A percentile compares a stretch with the other conserved stretches of the same genome.
Conservation (phyloP, 2,797 vertebrate species). For the Lagorchestes hirsutus region DNA sequence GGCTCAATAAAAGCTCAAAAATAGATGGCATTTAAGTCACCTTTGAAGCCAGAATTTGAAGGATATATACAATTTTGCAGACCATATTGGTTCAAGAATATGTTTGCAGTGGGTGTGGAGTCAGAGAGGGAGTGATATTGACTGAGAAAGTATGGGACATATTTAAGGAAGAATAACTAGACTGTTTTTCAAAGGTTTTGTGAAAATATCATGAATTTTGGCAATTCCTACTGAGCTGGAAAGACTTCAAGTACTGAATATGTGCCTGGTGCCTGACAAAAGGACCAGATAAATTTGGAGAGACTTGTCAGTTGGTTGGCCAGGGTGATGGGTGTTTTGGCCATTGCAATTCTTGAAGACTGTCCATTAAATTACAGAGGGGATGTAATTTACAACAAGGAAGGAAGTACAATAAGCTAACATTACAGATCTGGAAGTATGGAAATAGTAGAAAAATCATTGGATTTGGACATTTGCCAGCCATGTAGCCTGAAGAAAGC, state of each 20-base stretch:
- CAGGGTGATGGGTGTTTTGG: not conserved
- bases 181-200: not conserved
- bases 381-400: not conserved
- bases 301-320: not conserved
- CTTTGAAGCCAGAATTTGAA: not conserved
- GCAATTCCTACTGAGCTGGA: not conserved
- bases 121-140: not conserved
- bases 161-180: not conserved
- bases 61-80: not conserved
- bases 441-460: not conserved
- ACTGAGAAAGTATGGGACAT: not conserved
- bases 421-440: not conserved
- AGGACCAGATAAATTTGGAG: not conserved
- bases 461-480: not conserved
- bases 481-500: not conserved
- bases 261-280: not conserved
- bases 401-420: not conserved
- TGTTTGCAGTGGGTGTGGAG: not conserved
- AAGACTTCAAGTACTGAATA: not conserved
- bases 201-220: not conserved
- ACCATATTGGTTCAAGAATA: not conserved
- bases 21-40: not conserved
- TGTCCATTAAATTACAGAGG: not conserved
- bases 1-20: not conserved
- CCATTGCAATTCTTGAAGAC: not conserved